phyloP scores from a whole-genome alignment of 2,888 invertebrate species.

The Archaeoteleia sp. region DNA sequence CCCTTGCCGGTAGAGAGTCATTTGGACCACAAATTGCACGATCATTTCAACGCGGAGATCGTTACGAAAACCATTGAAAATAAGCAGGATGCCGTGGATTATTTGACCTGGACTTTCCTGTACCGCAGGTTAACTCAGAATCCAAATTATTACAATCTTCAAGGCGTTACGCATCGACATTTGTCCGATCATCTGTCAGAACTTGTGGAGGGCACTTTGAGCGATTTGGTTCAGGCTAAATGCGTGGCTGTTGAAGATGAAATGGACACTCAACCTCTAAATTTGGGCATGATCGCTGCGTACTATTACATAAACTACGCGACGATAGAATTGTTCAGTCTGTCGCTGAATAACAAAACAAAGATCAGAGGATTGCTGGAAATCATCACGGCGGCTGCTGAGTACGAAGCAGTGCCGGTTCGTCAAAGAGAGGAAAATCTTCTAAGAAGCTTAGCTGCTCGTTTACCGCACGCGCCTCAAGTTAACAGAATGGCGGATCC shows the following conservation, averaged over 20 bases:
- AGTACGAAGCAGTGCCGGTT: constrained; percentile 95
- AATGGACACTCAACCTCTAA: constrained; percentile 96
- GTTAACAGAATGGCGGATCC: constrained; percentile 83
- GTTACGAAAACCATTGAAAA: constrained; percentile 99
- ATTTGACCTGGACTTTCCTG: constrained; percentile 99
- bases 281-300: constrained; percentile 99
- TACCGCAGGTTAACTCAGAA: constrained; percentile 98
- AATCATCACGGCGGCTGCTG: constrained; percentile 98
- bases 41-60: constrained; percentile 99
- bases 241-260: constrained; percentile 99
- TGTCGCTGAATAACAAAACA: constrained; percentile 97
- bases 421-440: constrained; percentile 96
- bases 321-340: constrained; percentile 98
- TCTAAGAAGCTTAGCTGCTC: constrained; percentile 81
- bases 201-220: constrained; percentile 95
- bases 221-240: constrained; percentile 95
- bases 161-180: constrained; percentile 97
- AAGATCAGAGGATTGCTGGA: constrained; percentile 97
- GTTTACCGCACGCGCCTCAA: constrained; percentile 78
- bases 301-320: constrained; percentile 99
- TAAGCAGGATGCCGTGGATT: constrained; percentile 99
- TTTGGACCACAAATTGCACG: constrained; percentile 97
- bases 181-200: constrained; percentile 98
- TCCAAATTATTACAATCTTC: constrained; percentile 99
- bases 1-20: constrained; percentile 98